phyloP scores from a whole-genome alignment of 2,113 vertebrate species.

The Tautogolabrus adspersus region DNA sequence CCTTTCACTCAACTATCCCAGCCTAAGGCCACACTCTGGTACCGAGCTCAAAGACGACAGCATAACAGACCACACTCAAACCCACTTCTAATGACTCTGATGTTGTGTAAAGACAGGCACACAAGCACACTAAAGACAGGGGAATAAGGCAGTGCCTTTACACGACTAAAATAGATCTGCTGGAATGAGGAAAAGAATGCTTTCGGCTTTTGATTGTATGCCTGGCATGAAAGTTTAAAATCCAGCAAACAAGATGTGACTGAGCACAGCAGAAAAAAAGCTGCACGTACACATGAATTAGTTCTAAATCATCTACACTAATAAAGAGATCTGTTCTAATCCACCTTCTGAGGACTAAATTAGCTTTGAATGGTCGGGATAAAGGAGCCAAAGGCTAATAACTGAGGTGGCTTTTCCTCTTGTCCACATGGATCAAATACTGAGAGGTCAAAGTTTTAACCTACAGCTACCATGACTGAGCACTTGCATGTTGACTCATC shows the following conservation, averaged over 20 bases:
- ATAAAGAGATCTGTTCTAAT: constrained; percentile 50
- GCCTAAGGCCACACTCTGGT: constrained; percentile 38
- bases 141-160: constrained; percentile 25
- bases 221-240: constrained; percentile 11
- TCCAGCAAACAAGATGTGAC: constrained; percentile 14
- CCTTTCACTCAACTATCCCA: constrained; percentile 36
- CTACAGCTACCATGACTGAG: constrained; percentile 38
- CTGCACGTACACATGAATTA: background rate
- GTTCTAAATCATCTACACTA: constrained; percentile 33
- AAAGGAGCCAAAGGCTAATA: constrained; percentile 49
- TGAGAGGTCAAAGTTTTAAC: constrained; percentile 25
- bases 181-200: constrained; percentile 53
- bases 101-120: constrained; percentile 22
- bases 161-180: constrained; percentile 38
- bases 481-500: constrained; percentile 42
- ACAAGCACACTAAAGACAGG: constrained; percentile 32
- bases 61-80: constrained; percentile 20
- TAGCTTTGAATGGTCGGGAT: constrained; percentile 37
- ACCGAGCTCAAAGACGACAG: constrained; percentile 29
- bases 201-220: constrained; percentile 17
- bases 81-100: constrained; percentile 18
- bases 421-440: constrained; percentile 26
- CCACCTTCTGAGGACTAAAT: constrained; percentile 40
- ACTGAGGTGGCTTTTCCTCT: constrained; percentile 33
- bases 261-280: constrained; percentile 12